These are phyloP conservation scores for Amiota minor DNA, from an alignment of 2,888 invertebrate genomes.

Conservation along the genomic window DNA sequence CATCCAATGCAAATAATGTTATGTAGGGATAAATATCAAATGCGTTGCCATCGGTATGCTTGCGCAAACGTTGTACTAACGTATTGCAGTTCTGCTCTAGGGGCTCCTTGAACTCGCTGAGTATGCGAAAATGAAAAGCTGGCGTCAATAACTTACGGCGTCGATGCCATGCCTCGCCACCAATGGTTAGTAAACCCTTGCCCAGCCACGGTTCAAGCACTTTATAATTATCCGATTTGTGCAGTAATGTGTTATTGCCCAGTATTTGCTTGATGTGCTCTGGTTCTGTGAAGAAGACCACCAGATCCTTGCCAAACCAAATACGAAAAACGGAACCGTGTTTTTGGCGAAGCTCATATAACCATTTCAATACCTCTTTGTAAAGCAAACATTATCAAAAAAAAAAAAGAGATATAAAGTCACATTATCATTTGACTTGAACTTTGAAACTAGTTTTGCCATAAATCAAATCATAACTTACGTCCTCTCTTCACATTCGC, in stretches of 20 bases:
- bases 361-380: slow-evolving; percentile 66
- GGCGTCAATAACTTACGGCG: slow-evolving; percentile 85
- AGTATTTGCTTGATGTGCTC: slow-evolving; percentile 66
- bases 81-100: slow-evolving; percentile 80
- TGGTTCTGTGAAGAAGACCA: slow-evolving; percentile 66
- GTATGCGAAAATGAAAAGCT: slow-evolving; percentile 85
- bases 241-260: slow-evolving; percentile 61
- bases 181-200: slow-evolving; percentile 68
- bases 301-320: slow-evolving; percentile 71
- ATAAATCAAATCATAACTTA: slow-evolving; percentile 48
- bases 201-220: slow-evolving; percentile 68
- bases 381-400: neutral
- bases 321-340: slow-evolving; percentile 69
- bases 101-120: slow-evolving; percentile 82
- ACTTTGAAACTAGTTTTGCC: neutral
- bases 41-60: slow-evolving; percentile 73
- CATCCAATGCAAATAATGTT: slow-evolving; percentile 72
- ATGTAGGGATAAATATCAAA: slow-evolving; percentile 78
- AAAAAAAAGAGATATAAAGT: neutral
- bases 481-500: slow-evolving; percentile 67
- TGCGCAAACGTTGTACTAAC: slow-evolving; percentile 73
- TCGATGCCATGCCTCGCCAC: slow-evolving; percentile 77
- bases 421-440: neutral
- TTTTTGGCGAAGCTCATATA: slow-evolving; percentile 57
- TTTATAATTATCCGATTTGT: slow-evolving; percentile 66